These are phyloP conservation scores for Drosophila persimilis DNA, from an alignment of 1,140 invertebrate species.

Conservation along the genomic window DNA sequence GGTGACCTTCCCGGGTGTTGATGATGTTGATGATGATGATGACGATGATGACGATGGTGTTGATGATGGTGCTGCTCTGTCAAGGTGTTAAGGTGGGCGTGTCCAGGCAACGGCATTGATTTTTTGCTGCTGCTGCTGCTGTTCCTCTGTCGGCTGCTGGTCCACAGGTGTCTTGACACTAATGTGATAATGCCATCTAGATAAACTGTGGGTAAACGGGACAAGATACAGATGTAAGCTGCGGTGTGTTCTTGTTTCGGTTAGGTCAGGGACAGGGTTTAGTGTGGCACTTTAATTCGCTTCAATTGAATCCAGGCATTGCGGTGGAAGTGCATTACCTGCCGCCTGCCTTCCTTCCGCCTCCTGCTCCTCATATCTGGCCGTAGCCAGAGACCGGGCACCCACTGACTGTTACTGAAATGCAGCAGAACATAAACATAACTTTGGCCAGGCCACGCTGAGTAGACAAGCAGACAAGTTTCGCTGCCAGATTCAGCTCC, in stretches of 20 bases:
- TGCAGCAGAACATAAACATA: conserved; percentile 43
- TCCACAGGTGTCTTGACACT: conserved; percentile 4
- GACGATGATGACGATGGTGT: neutral
- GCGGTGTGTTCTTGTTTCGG: no score
- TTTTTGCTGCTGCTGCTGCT: conserved; percentile 5
- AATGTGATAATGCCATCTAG: conserved; percentile 11
- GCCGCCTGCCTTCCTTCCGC: no score
- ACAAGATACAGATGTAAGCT: no score
- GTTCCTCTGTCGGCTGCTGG: no score
- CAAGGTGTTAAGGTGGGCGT: neutral
- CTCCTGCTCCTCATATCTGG: conserved; percentile 21
- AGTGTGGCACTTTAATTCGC: no score
- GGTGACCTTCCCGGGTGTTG: conserved; percentile 6
- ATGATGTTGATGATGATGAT: neutral
- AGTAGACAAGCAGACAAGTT: conserved; percentile 6
- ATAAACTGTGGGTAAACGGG: neutral
- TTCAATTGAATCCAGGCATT: no score
- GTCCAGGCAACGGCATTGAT: conserved; percentile 16
- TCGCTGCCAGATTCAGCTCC: conserved; percentile 8
- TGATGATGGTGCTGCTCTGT: neutral
- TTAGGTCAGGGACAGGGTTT: neutral
- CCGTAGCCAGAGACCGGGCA: neutral
- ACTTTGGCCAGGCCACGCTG: conserved; percentile 32
- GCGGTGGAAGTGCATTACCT: no score
- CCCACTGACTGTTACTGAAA: conserved; percentile 31